A percentile compares a stretch with the other conserved stretches of the same genome.
These are phyloP conservation scores for Leptoteleia sp. DNA, from an alignment of 1,140 invertebrate species.

Conservation along the genomic window DNA sequence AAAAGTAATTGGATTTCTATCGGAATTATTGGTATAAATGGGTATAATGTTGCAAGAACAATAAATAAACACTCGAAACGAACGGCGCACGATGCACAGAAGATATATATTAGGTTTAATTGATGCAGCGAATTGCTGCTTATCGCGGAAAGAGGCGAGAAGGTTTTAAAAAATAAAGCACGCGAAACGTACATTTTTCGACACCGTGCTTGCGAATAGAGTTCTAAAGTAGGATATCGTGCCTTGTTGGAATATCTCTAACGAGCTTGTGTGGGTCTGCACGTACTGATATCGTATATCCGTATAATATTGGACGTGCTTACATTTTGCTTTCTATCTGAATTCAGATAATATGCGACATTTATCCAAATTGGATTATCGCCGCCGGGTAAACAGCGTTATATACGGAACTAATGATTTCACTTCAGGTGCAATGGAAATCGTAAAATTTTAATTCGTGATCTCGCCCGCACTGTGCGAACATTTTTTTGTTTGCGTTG, in stretches of 20 bases:
- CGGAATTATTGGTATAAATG: too few relatives aligned
- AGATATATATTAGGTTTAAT: conserved; percentile 32
- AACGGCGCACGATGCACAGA: conserved; percentile 5
- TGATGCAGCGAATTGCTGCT: conserved; percentile 32
- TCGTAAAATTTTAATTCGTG: conserved; percentile 45
- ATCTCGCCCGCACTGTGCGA: conserved; percentile 5
- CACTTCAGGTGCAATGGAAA: conserved; percentile 22
- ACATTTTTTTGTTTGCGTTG: too few relatives aligned
- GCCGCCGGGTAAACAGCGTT: conserved; percentile 34
- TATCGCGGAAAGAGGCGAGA: conserved; percentile 11
- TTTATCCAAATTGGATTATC: conserved; percentile 62
- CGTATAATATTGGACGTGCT: conserved; percentile 58
- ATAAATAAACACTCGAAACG: not conserved
- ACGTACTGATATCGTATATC: conserved; percentile 62
- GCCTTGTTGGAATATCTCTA: conserved; percentile 58
- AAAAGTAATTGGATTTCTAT: too few relatives aligned
- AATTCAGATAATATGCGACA: conserved; percentile 62
- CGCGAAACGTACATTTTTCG: conserved; percentile 43
- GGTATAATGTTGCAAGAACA: too few relatives aligned
- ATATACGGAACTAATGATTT: conserved; percentile 28
- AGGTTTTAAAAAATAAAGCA: conserved; percentile 30
- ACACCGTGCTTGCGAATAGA: conserved; percentile 32
- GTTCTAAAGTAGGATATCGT: conserved; percentile 54
- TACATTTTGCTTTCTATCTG: conserved; percentile 60
- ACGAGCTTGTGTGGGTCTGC: conserved; percentile 46